Base-by-base conservation (phyloP, 1,140 invertebrate genomes). In the Aphaenogaster rudis region DNA sequence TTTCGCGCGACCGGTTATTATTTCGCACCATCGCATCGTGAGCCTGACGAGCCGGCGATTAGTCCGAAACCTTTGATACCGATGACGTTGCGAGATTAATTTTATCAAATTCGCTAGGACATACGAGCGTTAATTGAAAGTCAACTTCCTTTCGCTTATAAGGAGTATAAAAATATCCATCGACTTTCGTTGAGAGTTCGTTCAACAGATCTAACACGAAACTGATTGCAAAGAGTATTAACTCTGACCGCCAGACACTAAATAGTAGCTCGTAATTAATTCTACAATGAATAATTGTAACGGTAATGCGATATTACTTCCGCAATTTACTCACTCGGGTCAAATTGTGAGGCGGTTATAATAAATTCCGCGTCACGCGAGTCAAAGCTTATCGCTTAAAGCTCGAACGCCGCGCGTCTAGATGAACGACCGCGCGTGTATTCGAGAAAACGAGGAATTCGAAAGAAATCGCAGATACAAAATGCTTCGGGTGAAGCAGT, bases 1-100 rank as follows among this genome's bases (percentile, higher is more conserved):
- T 82, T 72, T 84, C 54, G 21, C 86, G 48, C 79, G 50, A 54
- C 57, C 66, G 67, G 67, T 67, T 66, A 59, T 82, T 86, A 79
- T 86, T 81, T 81, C 54, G 21, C 42, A 21, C 42, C 42, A 33
- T 79, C 76, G 42, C 66, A n/a, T 48, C 57, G 17, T 33, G 17
- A 78, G 21, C 2, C 45, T 48, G 48, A 54, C 48, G 28, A 80
- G 17, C 33, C 63, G 36, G 21, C 79, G 67, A 81, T 81, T 71
- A 81, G 39, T 71, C 64, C n/a, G 64, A 54, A 71, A 36, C 9
- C 21, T 54, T 39, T 52, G 13, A 48, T n/a, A 39, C 13, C 48
- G 8, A 33, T 17, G 28, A 81, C 3, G 36, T 15, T 13, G 36
- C 36, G 4, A 57, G 63, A 69, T 57, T 71, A 45, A 81, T 81